phyloP scores from a whole-genome alignment of 1,140 invertebrate genomes.

The Drosophila funebris region DNA sequence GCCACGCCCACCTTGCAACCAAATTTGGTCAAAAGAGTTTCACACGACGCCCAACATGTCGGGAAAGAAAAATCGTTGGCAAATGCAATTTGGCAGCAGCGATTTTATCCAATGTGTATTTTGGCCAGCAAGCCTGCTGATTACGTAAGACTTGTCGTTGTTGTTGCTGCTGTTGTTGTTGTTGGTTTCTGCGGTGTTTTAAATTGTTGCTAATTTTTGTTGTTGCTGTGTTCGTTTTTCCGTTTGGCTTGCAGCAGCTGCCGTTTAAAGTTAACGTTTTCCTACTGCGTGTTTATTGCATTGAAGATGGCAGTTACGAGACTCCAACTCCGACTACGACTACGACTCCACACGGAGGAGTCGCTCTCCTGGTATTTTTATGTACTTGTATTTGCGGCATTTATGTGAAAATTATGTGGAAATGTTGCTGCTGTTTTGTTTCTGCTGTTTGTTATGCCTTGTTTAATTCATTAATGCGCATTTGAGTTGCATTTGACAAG shows the following conservation, averaged over 20 bases:
- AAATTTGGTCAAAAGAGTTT: slow-evolving; percentile 30
- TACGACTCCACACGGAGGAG: no score
- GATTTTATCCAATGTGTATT: slow-evolving; percentile 27
- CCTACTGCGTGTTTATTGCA: slow-evolving; percentile 62
- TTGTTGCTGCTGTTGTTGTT: slow-evolving; percentile 26
- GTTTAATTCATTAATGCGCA: slow-evolving; percentile 67
- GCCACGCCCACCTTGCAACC: slow-evolving; percentile 33
- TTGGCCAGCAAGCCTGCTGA: slow-evolving; percentile 50
- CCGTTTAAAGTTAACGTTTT: slow-evolving; percentile 40
- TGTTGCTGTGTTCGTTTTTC: slow-evolving; percentile 29
- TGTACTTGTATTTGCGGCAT: slow-evolving; percentile 36
- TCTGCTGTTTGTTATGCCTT: slow-evolving; percentile 50
- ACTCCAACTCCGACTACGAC: not conserved
- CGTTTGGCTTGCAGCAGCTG: slow-evolving; percentile 37
- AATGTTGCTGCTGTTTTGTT: slow-evolving; percentile 38
- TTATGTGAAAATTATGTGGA: slow-evolving; percentile 58
- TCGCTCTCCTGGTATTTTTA: slow-evolving; percentile 9
- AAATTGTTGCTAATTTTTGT: slow-evolving; percentile 60
- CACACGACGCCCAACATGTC: slow-evolving; percentile 21
- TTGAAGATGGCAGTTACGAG: slow-evolving; percentile 41
- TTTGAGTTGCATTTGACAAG: slow-evolving; percentile 32
- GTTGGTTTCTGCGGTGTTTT: slow-evolving; percentile 22
- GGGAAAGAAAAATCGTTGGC: slow-evolving; percentile 23
- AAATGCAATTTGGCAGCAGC: slow-evolving; percentile 47
- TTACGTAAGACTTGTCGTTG: slow-evolving; percentile 55